Evolutionary conservation across 1,140 invertebrate genomes (phyloP), one percentile per base, ranked within the genome.

Genomic region (Popillia japonica): DNA sequence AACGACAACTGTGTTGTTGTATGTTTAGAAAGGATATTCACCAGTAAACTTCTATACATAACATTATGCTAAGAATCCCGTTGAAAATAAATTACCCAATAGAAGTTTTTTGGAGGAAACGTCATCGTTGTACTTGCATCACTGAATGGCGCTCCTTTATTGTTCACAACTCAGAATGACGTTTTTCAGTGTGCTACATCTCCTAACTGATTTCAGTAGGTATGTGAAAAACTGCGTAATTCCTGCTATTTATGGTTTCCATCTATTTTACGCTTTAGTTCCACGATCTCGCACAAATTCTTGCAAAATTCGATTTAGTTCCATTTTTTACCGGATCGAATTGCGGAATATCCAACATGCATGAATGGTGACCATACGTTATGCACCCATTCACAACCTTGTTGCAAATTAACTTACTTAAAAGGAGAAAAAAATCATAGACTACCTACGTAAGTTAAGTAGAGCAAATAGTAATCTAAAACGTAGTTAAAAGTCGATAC

Each of bases 331-430:
- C 20, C 20, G 61, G 22, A 20, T 11, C 61, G 27, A 68, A 68
- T 68, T 68, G 61, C 22, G 61, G 27, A 68, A 68, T 22, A 34
- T 10, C 17, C 61, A 68, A 8, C 61, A 68, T 68, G 61, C 61
- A 68, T 68, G 61, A 68, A 68, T 68, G 61, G 61, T 68, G 61
- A 11, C 61, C 61, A 68, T 68, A 68, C 61, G 61, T 68, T 68
- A 68, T 68, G 61, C 61, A 68, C 61, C 61, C 61, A 68, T 68
- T 68, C 61, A 68, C 61, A 68, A 68, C 22, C 20, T 34, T 55
- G 17, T 55, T 55, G 48, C 48, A 17, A 34, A 68, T 68, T 34
- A 68, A 68, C 61, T 22, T 68, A 34, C 27, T 68, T 14, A 17
- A 17, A 55, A 17, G 48, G 17, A 14, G 48, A 22, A 27, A 68